Conservation (phyloP, 2,888 invertebrate genomes). For the Drosophila acutilabella region DNA sequence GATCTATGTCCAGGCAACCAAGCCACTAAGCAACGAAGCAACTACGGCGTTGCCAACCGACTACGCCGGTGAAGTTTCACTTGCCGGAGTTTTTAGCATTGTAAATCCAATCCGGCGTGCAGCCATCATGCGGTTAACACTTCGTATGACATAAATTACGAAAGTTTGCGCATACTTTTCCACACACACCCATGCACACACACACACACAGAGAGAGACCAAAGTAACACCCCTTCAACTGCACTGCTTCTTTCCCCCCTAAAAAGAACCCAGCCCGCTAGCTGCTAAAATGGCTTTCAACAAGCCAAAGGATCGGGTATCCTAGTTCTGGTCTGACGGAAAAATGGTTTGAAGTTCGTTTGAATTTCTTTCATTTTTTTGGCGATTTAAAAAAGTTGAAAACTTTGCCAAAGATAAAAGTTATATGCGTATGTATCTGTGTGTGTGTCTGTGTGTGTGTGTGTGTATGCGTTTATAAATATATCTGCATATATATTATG, state of each 20-base stretch:
- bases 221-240: slow-evolving; percentile 12
- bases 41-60: slow-evolving; percentile 19
- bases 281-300: slow-evolving; percentile 72
- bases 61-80: slow-evolving; percentile 61
- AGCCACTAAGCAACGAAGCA: slow-evolving; percentile 1
- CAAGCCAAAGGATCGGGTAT: slow-evolving; percentile 28
- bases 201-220: slow-evolving; percentile 7
- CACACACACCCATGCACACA: slow-evolving; percentile 60
- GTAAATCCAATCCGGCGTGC: slow-evolving; percentile 81
- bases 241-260: slow-evolving; percentile 63
- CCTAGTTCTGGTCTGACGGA: slow-evolving; percentile 37
- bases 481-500: slow-evolving; percentile 50
- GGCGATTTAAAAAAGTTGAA: slow-evolving; percentile 76
- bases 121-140: slow-evolving; percentile 82
- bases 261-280: slow-evolving; percentile 63
- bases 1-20: slow-evolving; percentile 21
- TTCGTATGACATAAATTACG: slow-evolving; percentile 82
- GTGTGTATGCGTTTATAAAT: slow-evolving; percentile 22
- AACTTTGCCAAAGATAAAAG: slow-evolving; percentile 78
- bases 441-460: slow-evolving; percentile 21
- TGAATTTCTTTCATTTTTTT: slow-evolving; percentile 76
- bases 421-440: slow-evolving; percentile 49
- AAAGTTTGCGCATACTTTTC: slow-evolving; percentile 81
- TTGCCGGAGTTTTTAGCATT: slow-evolving; percentile 71
- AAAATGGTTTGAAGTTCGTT: slow-evolving; percentile 66